Base-by-base conservation (phyloP, 2,797 vertebrate genomes). In the Prionace glauca region DNA sequence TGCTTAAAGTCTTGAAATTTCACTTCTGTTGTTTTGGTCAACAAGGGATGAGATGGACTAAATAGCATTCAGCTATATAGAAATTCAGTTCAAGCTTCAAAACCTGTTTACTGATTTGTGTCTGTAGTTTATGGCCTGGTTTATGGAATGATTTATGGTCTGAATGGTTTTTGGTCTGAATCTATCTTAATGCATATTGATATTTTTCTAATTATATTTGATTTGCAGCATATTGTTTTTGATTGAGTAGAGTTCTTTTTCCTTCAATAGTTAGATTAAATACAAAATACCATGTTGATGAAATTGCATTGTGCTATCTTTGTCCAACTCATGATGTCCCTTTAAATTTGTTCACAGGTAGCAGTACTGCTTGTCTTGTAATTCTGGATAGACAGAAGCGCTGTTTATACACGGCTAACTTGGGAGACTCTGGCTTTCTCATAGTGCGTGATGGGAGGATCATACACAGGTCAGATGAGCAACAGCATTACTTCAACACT, bases 401-500 rank as follows among this genome's bases (percentile, higher is more conserved):
- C 36, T 67, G 88, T 67, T 86, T 95, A 24, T 77, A 90, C 72
- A 93, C 95, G 1, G 95, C 95, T 36, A 95, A 95, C 67, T 41
- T 95, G 45, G 95, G 95, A 67, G 95, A 95, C 95, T 95, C 95
- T 0, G 95, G 95, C 41, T 95, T 95, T 36, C 84, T 95, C 50
- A 86, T 95, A 36, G 95, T 95, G 16, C 62, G 95, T 18, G 95
- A 67, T 45, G 95, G 95, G 14, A 62, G 16, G 65, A 91, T 95
- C 65, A 91, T 95, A 32, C 95, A 95, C 71, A 16, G 95, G 26
- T 95, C 95, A 11, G 69, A 95, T 56, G 95, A 95, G 56, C 95
- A 95, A 86, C 95, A 92, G 65, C 95, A 95, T 91, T 95, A 95
- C 88, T 95, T 95, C 88, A 95, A 95, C 95, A 95, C 95, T 62